These are phyloP conservation scores for Acronicta aceris DNA, from an alignment of 2,888 invertebrate species.

Conservation along the genomic window DNA sequence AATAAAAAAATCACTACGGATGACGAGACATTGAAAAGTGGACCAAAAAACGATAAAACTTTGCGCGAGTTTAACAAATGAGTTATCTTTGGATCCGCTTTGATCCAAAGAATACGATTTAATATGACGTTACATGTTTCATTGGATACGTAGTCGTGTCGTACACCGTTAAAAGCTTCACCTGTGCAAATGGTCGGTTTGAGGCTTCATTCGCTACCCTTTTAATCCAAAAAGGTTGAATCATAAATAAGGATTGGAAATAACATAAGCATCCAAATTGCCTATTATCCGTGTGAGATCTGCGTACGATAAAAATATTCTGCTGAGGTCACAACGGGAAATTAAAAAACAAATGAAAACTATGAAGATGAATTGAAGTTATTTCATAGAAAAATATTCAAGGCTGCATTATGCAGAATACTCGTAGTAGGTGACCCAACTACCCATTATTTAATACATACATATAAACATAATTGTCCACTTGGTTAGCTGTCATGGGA, in stretches of 20 bases:
- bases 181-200: constrained; percentile 21
- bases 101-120: too few relatives aligned
- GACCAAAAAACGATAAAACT: too few relatives aligned
- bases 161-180: constrained; percentile 23
- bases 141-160: constrained; percentile 18
- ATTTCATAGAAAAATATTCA: too few relatives aligned
- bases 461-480: too few relatives aligned
- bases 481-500: too few relatives aligned
- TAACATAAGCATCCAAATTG: constrained; percentile 41
- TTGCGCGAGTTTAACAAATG: too few relatives aligned
- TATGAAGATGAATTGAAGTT: not conserved
- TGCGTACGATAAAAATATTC: constrained; percentile 34
- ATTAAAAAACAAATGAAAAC: constrained; percentile 13
- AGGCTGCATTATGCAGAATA: too few relatives aligned
- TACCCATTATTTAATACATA: too few relatives aligned
- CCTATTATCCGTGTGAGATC: constrained; percentile 38
- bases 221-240: constrained; percentile 55
- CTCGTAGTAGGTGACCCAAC: too few relatives aligned
- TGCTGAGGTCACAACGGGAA: constrained; percentile 27
- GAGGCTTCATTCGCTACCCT: constrained; percentile 52
- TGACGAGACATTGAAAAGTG: too few relatives aligned
- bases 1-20: too few relatives aligned
- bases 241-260: constrained; percentile 58
- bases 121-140: not conserved
- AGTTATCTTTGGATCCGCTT: too few relatives aligned